A percentile compares a stretch with the other conserved stretches of the same genome.
phyloP scores from a whole-genome alignment of 2,888 invertebrate species.

The Bimastos eiseni region DNA sequence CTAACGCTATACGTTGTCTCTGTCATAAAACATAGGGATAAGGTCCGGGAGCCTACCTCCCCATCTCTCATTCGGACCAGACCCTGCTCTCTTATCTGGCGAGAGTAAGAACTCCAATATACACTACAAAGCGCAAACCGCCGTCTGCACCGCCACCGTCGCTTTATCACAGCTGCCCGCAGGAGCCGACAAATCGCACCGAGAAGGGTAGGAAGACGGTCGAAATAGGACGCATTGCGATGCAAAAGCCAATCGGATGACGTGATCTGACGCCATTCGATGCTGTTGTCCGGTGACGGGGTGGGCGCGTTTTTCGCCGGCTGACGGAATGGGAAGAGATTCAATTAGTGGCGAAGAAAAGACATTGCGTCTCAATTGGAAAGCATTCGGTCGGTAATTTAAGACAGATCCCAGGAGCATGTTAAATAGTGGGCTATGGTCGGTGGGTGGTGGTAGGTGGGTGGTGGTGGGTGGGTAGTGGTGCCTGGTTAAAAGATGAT shows the following conservation, averaged over 20 bases:
- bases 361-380: background rate
- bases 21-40: constrained; percentile 20
- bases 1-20: background rate
- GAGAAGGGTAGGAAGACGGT: background rate
- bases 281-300: background rate
- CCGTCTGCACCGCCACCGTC: background rate
- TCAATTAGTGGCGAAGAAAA: background rate
- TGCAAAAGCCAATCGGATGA: background rate
- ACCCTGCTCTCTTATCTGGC: background rate
- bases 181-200: background rate
- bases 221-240: background rate
- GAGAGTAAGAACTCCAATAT: background rate
- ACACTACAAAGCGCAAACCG: background rate
- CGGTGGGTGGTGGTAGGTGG: no score
- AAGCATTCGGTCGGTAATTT: background rate
- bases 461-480: no score
- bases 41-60: background rate
- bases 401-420: background rate
- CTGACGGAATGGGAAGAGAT: background rate
- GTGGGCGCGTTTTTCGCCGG: background rate
- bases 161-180: background rate
- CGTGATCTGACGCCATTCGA: background rate
- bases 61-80: background rate
- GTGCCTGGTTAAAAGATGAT: background rate
- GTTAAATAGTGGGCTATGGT: background rate